Base-by-base conservation (phyloP, 2,888 invertebrate species). In the Hydraecia micacea region DNA sequence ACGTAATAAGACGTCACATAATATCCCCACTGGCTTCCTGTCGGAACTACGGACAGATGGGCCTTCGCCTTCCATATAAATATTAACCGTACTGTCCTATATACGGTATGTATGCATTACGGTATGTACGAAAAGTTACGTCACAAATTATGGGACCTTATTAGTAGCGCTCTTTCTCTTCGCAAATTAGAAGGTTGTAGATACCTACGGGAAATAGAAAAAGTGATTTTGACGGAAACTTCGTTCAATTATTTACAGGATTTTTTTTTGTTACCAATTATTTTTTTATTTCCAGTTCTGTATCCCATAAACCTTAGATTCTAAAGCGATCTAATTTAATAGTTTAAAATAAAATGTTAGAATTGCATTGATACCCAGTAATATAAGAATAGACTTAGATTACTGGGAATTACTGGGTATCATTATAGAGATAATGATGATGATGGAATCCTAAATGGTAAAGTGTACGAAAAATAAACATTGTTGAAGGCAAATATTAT, bases 1-100 rank as follows among this genome's bases (percentile, higher is more conserved):
- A 73, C 55, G 69, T 79, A 84, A 80, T 79, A 76, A 79, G 67
- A 75, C 72, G 79, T 49, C 58, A 46, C 66, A 78, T 77, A 87
- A 83, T 86, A 84, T 84, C 77, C 80, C 78, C 80, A 75, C 69
- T 71, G 80, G 72, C 79, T 80, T 87, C 79, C 83, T 74, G 62
- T 62, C 79, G 80, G 70, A 86, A 75, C 69, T 79, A 11, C 73
- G 78, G 69, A 65, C 84, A 78, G 68, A 72, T 72, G 80, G 73
- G 73, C 75, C 68, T 55, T 68, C 28, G 36, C 67, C n/a, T 58
- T 28, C 55, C 71, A 83, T 86, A 86, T 88, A 87, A 88, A 85
- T 86, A 88, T 88, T 88, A 82, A 88, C 80, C 55, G 49, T 39
- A 18, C 32, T 49, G 70, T 72, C 55, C 2, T 74, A 60, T 65